Base-by-base conservation (phyloP, 1,140 invertebrate species). In the Brachionus koreanus region DNA sequence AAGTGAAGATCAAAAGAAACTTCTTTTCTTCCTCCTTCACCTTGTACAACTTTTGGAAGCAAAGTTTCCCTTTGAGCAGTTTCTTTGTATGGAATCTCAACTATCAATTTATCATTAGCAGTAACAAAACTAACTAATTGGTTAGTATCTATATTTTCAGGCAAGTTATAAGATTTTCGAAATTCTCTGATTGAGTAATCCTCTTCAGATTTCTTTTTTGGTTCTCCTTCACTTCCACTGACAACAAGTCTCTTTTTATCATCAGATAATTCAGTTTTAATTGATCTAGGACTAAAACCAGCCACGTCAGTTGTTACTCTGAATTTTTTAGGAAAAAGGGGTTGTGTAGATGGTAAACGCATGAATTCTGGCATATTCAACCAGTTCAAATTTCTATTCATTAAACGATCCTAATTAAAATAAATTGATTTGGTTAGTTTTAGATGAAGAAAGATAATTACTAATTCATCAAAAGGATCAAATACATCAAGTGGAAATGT, bases 391-490 rank as follows among this genome's bases (percentile, higher is more conserved):
- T 79, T 79, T 65, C 76, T 57, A 61, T 43, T 61, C 49, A 79
- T 37, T 37, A 79, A 12, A 12, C 76, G 33, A 79, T 79, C 76
- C 69, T 74, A 46, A 33, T 46, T n/a, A 13, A 74, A 25, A 25
- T 13, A 29, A 46, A 25, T 25, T 74, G 25, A 69, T 6, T n/a
- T n/a, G 25, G 2, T 23, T 29, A 25, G 4, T 65, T 65, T 25
- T 10, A 10, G 4, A 65, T 3, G 29, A 29, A 13, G 33, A 37
- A 69, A 0, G 16, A n/a, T n/a, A 23, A 42, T 46, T 46, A 74
- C 69, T 9, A 79, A 35, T 79, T 79, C 76, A 79, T 79, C 76
- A 16, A 79, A 79, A 33, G 76, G 76, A 43, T 79, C 76, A 61
- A 79, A 79, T 2, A 79, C 35, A 35, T 79, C 76, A n/a, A 79